These are phyloP conservation scores for Myotis daubentonii DNA, from an alignment of 2,797 vertebrate species.

Conservation along the genomic window DNA sequence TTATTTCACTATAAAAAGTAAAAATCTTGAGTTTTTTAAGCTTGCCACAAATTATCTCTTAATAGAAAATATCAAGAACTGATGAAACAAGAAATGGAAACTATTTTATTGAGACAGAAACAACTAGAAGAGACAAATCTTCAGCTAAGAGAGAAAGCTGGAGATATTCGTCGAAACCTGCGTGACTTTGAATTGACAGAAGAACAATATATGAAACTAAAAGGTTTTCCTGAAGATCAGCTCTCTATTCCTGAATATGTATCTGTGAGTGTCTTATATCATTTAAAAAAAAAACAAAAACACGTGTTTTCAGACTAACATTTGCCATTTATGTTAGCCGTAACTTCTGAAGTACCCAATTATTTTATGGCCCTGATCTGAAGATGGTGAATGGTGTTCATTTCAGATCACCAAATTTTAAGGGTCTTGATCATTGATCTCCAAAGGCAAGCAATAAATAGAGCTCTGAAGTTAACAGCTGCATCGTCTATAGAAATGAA, in stretches of 20 bases:
- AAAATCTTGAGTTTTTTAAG: conserved; percentile 54
- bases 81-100: conserved; percentile 97
- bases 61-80: conserved; percentile 93
- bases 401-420: conserved; percentile 15
- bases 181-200: conserved; percentile 93
- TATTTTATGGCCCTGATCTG: background rate
- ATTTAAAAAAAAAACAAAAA: background rate
- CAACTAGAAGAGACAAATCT: conserved; percentile 95
- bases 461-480: background rate
- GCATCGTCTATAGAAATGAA: background rate
- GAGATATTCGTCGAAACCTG: conserved; percentile 92
- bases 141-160: conserved; percentile 92
- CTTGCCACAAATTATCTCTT: conserved; percentile 48
- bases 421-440: background rate
- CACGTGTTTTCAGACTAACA: background rate
- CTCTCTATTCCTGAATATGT: conserved; percentile 96
- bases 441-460: background rate
- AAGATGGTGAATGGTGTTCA: background rate
- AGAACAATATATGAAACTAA: conserved; percentile 91
- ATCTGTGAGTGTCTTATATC: conserved; percentile 89
- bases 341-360: conserved; percentile 30
- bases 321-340: background rate
- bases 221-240: conserved; percentile 92
- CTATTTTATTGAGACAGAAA: conserved; percentile 93
- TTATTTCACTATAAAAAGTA: background rate